Percentiles rank a stretch among this genome's conserved stretches.
Evolutionary conservation across 2,113 vertebrate genomes (phyloP).

Genomic region (Opisthocomus hoazin): DNA sequence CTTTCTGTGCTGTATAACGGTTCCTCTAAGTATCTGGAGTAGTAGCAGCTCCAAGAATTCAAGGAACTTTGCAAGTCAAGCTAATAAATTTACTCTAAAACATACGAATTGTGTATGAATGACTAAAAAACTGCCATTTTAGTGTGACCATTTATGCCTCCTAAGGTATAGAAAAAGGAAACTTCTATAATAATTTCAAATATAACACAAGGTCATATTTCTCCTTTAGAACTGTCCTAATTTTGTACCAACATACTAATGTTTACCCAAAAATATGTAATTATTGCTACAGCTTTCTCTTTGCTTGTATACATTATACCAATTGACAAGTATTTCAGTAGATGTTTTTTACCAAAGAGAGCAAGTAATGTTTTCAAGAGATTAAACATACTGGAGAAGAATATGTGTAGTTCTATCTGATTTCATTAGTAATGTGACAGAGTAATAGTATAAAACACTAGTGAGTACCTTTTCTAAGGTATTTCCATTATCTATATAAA

Average conservation of each 20-base stretch:
- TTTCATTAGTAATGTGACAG: neutral
- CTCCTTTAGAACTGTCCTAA: neutral
- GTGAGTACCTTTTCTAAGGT: neutral
- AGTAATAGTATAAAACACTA: neutral
- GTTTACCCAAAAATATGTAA: neutral
- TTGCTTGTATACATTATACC: neutral
- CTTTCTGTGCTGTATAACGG: neutral
- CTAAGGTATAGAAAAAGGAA: neutral
- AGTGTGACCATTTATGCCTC: neutral
- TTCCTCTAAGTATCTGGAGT: neutral
- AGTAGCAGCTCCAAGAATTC: neutral
- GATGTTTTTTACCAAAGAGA: neutral
- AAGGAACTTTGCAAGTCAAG: neutral
- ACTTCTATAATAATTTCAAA: neutral
- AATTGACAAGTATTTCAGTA: neutral
- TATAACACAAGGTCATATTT: neutral
- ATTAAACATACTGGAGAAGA: neutral
- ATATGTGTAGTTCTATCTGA: neutral
- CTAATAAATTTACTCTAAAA: neutral
- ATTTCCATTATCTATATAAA: neutral
- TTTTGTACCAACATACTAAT: neutral
- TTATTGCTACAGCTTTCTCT: neutral
- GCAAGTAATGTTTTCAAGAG: neutral
- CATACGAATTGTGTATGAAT: neutral
- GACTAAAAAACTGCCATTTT: neutral